A percentile compares a stretch with the other conserved stretches of the same genome.
Evolutionary conservation across 2,888 invertebrate genomes (phyloP).

Genomic region (Drosophila subsilvestris): DNA sequence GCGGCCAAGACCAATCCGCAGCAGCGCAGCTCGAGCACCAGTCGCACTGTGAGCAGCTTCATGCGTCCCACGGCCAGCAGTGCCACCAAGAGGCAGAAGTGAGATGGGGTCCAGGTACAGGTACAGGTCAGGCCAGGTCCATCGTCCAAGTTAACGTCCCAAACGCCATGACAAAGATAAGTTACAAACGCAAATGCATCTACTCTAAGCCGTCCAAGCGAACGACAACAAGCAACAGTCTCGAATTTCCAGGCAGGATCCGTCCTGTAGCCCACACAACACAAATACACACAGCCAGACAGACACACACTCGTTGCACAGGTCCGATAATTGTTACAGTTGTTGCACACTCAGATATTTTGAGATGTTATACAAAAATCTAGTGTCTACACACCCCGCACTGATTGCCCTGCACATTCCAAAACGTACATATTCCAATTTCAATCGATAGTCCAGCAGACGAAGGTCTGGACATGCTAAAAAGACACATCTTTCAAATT

Average conservation of each 20-base stretch:
- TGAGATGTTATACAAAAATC: slow-evolving; percentile 46
- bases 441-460: slow-evolving; percentile 3
- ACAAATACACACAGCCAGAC: slow-evolving; percentile 41
- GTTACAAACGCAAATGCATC: slow-evolving; percentile 62
- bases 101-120: slow-evolving; percentile 5
- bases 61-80: slow-evolving; percentile 95
- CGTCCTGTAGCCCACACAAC: not conserved
- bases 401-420: slow-evolving; percentile 44
- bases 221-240: slow-evolving; percentile 47
- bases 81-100: slow-evolving; percentile 87
- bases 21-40: slow-evolving; percentile 63
- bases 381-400: slow-evolving; percentile 1
- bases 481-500: slow-evolving; percentile 51
- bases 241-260: slow-evolving; percentile 78
- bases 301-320: slow-evolving; percentile 15
- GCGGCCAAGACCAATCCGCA: slow-evolving; percentile 44
- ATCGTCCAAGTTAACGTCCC: slow-evolving; percentile 61
- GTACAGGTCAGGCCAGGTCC: too few relatives aligned
- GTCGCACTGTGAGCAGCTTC: slow-evolving; percentile 86
- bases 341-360: slow-evolving; percentile 43
- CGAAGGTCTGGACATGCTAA: slow-evolving; percentile 19
- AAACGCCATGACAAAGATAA: slow-evolving; percentile 43
- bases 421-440: slow-evolving; percentile 19
- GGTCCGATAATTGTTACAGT: slow-evolving; percentile 55
- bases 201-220: slow-evolving; percentile 71